phyloP scores from a whole-genome alignment of 1,140 invertebrate species.

The Cotesia glomerata region DNA sequence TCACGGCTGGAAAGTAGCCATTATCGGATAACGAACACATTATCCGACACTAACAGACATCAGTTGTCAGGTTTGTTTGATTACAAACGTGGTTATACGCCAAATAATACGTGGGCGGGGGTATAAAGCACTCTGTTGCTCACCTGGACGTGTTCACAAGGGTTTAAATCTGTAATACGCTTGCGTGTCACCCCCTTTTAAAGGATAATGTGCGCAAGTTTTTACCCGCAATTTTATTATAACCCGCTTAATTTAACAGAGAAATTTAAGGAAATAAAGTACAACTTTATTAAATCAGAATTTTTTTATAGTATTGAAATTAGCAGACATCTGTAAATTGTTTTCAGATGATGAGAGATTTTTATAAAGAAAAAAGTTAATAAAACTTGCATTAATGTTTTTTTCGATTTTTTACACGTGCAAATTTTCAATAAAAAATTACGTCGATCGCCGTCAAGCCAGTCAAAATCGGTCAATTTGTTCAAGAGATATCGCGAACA shows the following conservation, averaged over 20 bases:
- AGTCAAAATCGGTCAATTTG: too few relatives aligned
- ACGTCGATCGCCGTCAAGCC: too few relatives aligned
- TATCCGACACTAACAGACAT: conserved; percentile 38
- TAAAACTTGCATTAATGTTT: too few relatives aligned
- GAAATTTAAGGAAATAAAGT: background rate
- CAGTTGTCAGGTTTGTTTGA: conserved; percentile 46
- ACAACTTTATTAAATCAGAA: too few relatives aligned
- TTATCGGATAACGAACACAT: conserved; percentile 44
- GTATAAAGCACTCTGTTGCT: conserved; percentile 61
- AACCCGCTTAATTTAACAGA: background rate
- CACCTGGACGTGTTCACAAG: conserved; percentile 49
- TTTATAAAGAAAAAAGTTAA: too few relatives aligned
- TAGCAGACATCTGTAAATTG: too few relatives aligned
- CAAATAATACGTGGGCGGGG: conserved; percentile 60
- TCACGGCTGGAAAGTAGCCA: conserved; percentile 38
- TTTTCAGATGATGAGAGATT: too few relatives aligned
- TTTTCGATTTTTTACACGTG: too few relatives aligned
- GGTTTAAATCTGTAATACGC: background rate
- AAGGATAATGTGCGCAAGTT: background rate
- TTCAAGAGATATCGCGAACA: too few relatives aligned
- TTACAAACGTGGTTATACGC: conserved; percentile 56
- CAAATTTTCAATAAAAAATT: too few relatives aligned
- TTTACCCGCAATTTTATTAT: background rate
- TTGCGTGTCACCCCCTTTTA: background rate
- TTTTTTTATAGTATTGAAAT: too few relatives aligned